Evolutionary conservation across 1,140 invertebrate species (phyloP), one percentile per base, ranked within the genome.

Genomic region (Potamilus streckersoni): DNA sequence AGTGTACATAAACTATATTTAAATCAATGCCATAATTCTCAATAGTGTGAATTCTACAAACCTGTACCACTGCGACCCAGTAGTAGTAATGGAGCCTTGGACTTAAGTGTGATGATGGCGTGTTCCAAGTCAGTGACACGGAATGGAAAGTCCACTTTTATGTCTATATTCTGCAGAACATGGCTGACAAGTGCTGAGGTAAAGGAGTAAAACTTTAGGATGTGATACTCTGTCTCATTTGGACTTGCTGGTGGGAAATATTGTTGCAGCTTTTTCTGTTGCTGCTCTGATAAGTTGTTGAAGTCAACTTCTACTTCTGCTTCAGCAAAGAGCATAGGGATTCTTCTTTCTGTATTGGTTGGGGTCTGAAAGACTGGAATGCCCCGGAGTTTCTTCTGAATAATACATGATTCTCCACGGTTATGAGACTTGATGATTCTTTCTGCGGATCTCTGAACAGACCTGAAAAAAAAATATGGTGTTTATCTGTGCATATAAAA

Each of bases 151-250:
- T 88, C 86, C 12, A 88, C 81, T 76, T 86, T 87, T 16, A 74
- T 82, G 38, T 82, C 82, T n/a, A 82, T 71, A 67, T 82, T 83
- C 77, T 84, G 82, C 15, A 82, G 65, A 23, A 83, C 73, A 58
- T 84, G 81, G 59, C 77, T 82, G 6, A 89, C 85, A 2, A 89
- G 81, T 19, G 84, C 73, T 0, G 87, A 82, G 3, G 83, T 83
- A 64, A 88, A 88, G 6, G 83, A 82, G 74, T 89, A 89, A 78
- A 89, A 89, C 77, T 89, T 89, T 17, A 88, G 79, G 71, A 88
- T 87, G 76, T 88, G 85, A 73, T 84, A 88, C 66, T 88, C 87
- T 20, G 82, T 85, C n/a, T 87, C 85, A 59, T 82, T 84, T 16
- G 84, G 69, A 74, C 86, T 87, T 6, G 85, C 87, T 31, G 85